Conservation (phyloP, 2,113 vertebrate genomes). For the Okapia johnstoni region DNA sequence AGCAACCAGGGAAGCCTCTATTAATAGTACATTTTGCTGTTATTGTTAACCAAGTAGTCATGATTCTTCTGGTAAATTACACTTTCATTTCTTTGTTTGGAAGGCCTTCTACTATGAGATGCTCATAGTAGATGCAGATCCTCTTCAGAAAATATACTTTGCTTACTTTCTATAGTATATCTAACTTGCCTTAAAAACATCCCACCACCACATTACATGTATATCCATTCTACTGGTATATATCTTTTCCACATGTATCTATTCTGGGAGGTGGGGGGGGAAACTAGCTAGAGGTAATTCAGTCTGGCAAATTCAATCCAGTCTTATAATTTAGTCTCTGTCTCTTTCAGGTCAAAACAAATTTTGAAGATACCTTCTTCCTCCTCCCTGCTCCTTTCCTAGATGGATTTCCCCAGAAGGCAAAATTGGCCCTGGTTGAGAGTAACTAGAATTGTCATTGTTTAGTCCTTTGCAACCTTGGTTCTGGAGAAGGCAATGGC, state of each 20-base stretch:
- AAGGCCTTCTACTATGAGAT: not conserved
- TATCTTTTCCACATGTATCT: not conserved
- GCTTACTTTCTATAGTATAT: not conserved
- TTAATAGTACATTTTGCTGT: not conserved
- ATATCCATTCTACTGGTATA: not conserved
- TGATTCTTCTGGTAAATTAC: not conserved
- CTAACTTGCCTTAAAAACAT: not conserved
- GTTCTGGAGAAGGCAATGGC: not conserved
- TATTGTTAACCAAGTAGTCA: not conserved
- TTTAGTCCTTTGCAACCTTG: not conserved
- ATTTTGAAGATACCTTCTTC: not conserved
- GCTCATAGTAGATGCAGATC: not conserved
- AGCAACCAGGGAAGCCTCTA: not conserved
- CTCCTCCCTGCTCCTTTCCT: not conserved
- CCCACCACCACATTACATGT: not conserved
- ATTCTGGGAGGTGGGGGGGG: fast-evolving
- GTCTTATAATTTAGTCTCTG: not conserved
- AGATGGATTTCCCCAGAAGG: not conserved
- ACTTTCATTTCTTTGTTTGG: not conserved
- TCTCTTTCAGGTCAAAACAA: not conserved
- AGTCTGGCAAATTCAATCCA: not conserved
- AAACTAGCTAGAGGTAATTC: not conserved
- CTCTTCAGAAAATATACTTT: not conserved
- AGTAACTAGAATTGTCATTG: not conserved
- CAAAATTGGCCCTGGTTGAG: not conserved